These are phyloP conservation scores for Frieseomelitta varia DNA, from an alignment of 1,140 invertebrate species.

Conservation along the genomic window DNA sequence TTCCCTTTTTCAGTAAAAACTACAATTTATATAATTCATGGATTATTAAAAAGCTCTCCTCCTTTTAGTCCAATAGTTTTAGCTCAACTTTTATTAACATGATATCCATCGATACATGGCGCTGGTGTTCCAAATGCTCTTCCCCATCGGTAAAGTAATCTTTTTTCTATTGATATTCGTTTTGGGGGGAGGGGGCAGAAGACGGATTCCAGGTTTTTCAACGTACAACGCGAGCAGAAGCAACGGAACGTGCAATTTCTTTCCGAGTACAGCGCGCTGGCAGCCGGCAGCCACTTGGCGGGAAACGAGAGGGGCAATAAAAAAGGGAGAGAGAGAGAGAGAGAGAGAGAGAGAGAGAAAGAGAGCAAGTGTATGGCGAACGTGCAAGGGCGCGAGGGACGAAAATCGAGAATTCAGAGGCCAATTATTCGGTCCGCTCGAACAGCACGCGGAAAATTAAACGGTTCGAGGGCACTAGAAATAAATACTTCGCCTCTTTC, in stretches of 20 bases:
- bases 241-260: constrained; percentile 15
- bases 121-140: too few species aligned
- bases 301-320: constrained; percentile 22
- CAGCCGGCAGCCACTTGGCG: constrained; percentile 7
- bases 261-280: neutral
- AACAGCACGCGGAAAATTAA: constrained; percentile 52
- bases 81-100: too few species aligned
- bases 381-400: constrained; percentile 37
- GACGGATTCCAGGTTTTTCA: neutral
- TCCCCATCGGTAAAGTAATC: neutral
- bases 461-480: constrained; percentile 43
- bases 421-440: constrained; percentile 42
- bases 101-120: too few species aligned
- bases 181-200: too few species aligned
- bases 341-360: too few species aligned
- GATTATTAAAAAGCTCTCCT: too few species aligned
- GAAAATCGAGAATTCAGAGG: constrained; percentile 53
- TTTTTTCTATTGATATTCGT: neutral
- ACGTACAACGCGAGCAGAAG: neutral
- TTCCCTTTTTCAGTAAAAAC: too few species aligned
- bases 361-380: too few species aligned
- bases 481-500: constrained; percentile 49
- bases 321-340: neutral
- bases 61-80: too few species aligned
- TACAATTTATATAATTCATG: too few species aligned